Percentiles rank a stretch among this genome's conserved stretches.
Evolutionary conservation across 1,140 invertebrate species (phyloP).

Genomic region (Callitettix versicolor): DNA sequence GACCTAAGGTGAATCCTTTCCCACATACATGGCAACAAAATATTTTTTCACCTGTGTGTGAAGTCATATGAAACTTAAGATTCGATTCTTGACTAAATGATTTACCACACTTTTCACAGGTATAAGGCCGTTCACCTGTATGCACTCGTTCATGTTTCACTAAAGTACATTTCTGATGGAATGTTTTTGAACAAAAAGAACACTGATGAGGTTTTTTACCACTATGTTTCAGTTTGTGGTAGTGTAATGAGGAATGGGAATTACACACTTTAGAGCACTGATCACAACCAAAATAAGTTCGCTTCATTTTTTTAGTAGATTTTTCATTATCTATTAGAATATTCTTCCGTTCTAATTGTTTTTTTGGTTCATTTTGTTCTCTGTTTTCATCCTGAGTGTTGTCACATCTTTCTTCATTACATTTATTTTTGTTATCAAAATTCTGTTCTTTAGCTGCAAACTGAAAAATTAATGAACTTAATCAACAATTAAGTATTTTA

Average conservation of each 20-base stretch:
- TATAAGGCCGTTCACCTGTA: neutral
- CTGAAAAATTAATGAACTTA: too few species aligned
- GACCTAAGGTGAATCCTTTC: neutral
- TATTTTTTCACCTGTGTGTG: neutral
- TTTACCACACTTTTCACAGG: neutral
- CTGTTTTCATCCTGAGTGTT: too few species aligned
- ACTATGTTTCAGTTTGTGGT: neutral
- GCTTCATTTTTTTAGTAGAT: too few species aligned
- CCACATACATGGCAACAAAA: neutral
- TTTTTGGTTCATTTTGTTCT: too few species aligned
- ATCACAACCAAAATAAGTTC: neutral
- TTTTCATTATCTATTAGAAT: too few species aligned
- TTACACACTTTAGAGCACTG: neutral
- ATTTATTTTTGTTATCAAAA: too few species aligned
- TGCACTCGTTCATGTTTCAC: neutral
- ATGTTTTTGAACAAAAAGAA: neutral
- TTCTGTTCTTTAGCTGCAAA: too few species aligned
- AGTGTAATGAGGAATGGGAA: neutral
- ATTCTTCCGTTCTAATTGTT: too few species aligned
- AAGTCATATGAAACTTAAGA: neutral
- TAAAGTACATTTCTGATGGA: neutral
- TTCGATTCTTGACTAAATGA: neutral
- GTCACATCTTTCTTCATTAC: too few species aligned
- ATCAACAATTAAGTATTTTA: too few species aligned
- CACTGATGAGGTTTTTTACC: neutral